Evolutionary conservation across 2,797 vertebrate species (phyloP), one percentile per base, ranked within the genome.

Genomic region (Ambastaia sidthimunki): DNA sequence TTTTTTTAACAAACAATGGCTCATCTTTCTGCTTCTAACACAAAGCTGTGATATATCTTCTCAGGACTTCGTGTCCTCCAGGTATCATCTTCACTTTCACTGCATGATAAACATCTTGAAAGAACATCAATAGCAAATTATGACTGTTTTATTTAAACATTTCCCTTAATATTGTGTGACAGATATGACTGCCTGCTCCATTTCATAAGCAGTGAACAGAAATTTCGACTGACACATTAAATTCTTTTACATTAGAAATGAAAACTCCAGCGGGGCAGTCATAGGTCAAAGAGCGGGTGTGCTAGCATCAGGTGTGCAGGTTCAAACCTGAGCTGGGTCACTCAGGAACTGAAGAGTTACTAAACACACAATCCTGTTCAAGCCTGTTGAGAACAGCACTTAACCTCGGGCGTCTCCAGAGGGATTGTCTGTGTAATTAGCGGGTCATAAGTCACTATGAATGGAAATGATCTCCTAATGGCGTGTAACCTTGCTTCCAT

Each of bases 361-460:
- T 59, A 11, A 76, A 18, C 18, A 60, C 65, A 69, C 37, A 47
- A 48, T 59, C 65, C 52, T 57, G 19, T 76, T 76, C 16, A 69
- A 78, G 55, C 12, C 54, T 78, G 59, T 34, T 21, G 66, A 78
- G 55, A 57, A 18, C n/a, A 78, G 41, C 66, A 70, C 41, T 78
- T 70, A 70, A 78, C 55, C 66, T 57, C 48, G 0, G 13, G 55
- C 59, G 50, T 23, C 54, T 78, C 54, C 13, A 60, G 54, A 23
- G 16, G 65, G n/a, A 70, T 21, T 37, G 66, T 78, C 54, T n/a
- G 0, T 37, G 54, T 70, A 70, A 78, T 78, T 78, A 70, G 41
- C 44, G 62, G 3, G 23, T 34, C 3, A 3, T 68, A 68, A 76
- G 63, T 67, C 63, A 76, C 62, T 68, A 54, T 54, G 16, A 15